Conservation (phyloP, 2,797 vertebrate genomes). For the Aeoliscus strigatus region DNA sequence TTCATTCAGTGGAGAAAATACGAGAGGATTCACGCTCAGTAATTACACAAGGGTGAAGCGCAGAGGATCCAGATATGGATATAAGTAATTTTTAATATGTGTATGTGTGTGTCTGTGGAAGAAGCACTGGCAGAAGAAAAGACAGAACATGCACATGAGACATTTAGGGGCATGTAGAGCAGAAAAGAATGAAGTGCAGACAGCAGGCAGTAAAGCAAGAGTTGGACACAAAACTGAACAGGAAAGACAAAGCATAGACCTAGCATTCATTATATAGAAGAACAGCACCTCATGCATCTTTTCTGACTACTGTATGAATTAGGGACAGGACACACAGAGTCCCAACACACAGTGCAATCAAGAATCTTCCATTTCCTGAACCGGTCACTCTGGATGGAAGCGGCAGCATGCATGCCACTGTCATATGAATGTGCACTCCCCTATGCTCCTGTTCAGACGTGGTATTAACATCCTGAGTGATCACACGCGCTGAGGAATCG, state of each 20-base stretch:
- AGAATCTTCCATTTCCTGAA: conserved; percentile 27
- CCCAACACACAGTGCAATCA: conserved; percentile 25
- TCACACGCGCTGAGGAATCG: no score
- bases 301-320: conserved; percentile 29
- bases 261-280: conserved; percentile 7
- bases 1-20: conserved; percentile 20
- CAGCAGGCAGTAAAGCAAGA: conserved; percentile 18
- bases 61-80: conserved; percentile 8
- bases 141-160: conserved; percentile 43
- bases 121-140: conserved; percentile 27
- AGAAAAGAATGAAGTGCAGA: conserved; percentile 18
- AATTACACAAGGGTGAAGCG: conserved; percentile 18
- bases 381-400: conserved; percentile 45
- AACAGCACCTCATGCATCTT: conserved; percentile 34
- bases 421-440: conserved; percentile 34
- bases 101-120: conserved; percentile 20
- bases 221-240: conserved; percentile 10
- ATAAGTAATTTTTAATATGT: conserved; percentile 13
- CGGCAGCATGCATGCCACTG: conserved; percentile 45
- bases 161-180: conserved; percentile 6
- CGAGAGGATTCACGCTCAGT: conserved; percentile 7
- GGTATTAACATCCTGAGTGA: no score
- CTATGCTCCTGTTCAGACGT: conserved; percentile 21
- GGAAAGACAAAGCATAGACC: conserved; percentile 17
- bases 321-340: no score